These are phyloP conservation scores for Sycophaga agraensis DNA, from an alignment of 1,140 invertebrate species.

Conservation along the genomic window DNA sequence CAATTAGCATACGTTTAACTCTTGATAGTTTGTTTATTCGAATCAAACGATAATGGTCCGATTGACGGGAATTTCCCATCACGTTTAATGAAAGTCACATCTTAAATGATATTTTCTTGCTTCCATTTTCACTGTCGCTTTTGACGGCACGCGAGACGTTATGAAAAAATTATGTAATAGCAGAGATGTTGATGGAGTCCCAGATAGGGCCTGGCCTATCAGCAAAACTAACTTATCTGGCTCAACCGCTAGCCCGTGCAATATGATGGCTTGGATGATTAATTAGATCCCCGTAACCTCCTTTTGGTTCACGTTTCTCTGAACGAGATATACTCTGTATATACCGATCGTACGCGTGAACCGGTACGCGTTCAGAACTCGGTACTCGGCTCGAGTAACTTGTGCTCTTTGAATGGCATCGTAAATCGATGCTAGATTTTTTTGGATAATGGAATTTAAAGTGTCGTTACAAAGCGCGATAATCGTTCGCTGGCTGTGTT, in stretches of 20 bases:
- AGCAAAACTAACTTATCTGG: no score
- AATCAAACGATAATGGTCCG: slow-evolving; percentile 12
- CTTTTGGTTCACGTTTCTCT: no score
- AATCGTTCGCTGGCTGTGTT: no score
- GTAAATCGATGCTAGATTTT: no score
- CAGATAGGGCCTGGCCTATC: no score
- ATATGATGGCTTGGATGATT: slow-evolving; percentile 14
- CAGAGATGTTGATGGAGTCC: not conserved
- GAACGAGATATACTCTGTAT: no score
- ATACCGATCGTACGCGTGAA: not conserved
- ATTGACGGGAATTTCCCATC: not conserved
- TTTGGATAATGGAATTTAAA: no score
- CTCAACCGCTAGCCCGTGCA: not conserved
- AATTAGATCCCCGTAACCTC: slow-evolving; percentile 8
- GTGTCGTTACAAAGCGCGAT: no score
- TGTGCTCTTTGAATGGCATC: no score
- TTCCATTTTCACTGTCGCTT: not conserved
- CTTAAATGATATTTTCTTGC: slow-evolving; percentile 4
- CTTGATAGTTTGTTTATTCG: not conserved
- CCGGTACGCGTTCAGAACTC: no score
- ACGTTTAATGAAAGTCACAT: not conserved
- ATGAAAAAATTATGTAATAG: slow-evolving; percentile 19
- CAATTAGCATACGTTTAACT: not conserved
- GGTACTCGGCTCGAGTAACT: no score
- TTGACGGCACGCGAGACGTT: not conserved